Evolutionary conservation across 2,797 vertebrate genomes (phyloP).

Genomic region (Enteromius mattozi): DNA sequence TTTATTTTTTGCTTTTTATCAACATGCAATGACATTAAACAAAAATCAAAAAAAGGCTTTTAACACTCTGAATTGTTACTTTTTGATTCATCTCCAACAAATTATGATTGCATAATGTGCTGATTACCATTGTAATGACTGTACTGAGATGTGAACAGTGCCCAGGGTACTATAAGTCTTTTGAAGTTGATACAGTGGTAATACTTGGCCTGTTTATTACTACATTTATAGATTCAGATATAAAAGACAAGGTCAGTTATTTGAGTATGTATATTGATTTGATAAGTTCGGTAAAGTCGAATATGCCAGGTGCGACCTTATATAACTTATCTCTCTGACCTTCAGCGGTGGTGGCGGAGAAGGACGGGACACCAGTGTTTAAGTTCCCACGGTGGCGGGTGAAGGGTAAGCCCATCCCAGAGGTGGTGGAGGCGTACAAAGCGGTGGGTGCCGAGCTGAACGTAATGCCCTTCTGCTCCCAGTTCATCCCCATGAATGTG

Average conservation of each 20-base stretch:
- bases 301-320: not conserved
- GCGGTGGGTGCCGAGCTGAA: constrained; percentile 87
- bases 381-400: constrained; percentile 87
- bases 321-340: constrained; percentile 40
- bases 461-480: constrained; percentile 88
- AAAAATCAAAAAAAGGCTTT: too few relatives aligned
- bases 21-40: too few relatives aligned
- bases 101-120: not conserved
- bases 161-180: not conserved
- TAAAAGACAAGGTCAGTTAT: not conserved
- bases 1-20: not conserved
- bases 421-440: constrained; percentile 83
- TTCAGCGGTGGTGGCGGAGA: constrained; percentile 84
- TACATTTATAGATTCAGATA: constrained; percentile 15
- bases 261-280: not conserved
- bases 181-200: not conserved
- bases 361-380: constrained; percentile 88
- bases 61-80: not conserved
- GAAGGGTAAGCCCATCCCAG: constrained; percentile 84
- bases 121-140: not conserved
- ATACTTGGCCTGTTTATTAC: not conserved
- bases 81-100: not conserved
- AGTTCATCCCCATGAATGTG: constrained; percentile 90
- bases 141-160: not conserved
- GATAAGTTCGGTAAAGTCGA: not conserved